Evolutionary conservation across 1,140 invertebrate species (phyloP), one percentile per base, ranked within the genome.

Genomic region (Pseudomyrmex gracilis): DNA sequence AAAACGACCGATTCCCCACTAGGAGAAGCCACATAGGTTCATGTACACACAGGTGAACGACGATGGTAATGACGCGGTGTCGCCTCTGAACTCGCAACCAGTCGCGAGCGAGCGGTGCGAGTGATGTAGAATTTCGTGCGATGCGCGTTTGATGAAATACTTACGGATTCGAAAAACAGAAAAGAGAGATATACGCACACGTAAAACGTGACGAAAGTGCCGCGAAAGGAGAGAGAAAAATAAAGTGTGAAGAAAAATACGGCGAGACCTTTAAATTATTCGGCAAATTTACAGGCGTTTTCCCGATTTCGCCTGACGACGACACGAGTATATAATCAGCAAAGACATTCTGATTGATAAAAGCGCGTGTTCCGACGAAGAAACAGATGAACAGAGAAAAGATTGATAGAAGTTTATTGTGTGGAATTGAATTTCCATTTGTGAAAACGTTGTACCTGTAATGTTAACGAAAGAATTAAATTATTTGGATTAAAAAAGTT

Each of bases 1-100:
- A 70, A 80, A 71, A 20, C 66, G 43, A 71, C 53, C 51, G 76
- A 34, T 53, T 80, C 76, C 76, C 64, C 76, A 71, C 76, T 80
- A 80, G 15, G 43, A 70, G 71, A 66, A 34, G 34, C 34, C 34
- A 66, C 76, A 80, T 80, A 70, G 76, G 66, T 70, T 34, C 51
- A 66, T 71, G 58, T 24, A 80, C 66, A 71, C 20, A 70, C 76
- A 80, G 76, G 53, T 80, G 76, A 53, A 80, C 63, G 49, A 64
- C 73, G 73, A 64, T 45, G 58, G 22, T 22, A 8, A 55, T 64
- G 76, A 24, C 24, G 49, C 76, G 66, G 34, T 80, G 66, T 80
- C 66, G 67, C 22, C 20, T 70, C 24, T 53, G 17, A 20, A 51
- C 10, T 34, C 34, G 66, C 10, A 70, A 12, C 71, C 76, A 80